Percentiles rank a stretch among this genome's conserved stretches.
phyloP scores from a whole-genome alignment of 64 coral and sea anemone genomes.

The Actinia equina region DNA sequence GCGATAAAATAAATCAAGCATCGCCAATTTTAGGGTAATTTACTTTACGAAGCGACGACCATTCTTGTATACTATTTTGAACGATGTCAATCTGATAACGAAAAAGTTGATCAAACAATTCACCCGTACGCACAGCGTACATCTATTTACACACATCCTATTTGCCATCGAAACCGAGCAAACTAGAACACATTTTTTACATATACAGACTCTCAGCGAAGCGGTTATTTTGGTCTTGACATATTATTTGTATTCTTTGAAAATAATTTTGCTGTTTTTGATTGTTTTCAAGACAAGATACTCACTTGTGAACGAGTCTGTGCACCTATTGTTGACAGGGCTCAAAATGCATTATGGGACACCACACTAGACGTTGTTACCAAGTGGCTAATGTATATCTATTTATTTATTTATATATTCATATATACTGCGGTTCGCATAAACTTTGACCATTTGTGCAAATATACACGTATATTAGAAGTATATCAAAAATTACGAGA shows the following conservation, averaged over 20 bases:
- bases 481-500: too few species aligned
- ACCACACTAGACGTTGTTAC: not conserved
- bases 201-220: not conserved
- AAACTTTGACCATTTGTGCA: too few species aligned
- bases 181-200: not conserved
- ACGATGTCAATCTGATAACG: constrained; percentile 3
- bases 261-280: not conserved
- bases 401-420: too few species aligned
- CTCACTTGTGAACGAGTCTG: not conserved
- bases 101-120: constrained; percentile 13
- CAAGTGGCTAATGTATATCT: too few species aligned
- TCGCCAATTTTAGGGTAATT: too few species aligned
- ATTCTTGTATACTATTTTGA: not conserved
- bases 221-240: not conserved
- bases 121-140: constrained; percentile 1
- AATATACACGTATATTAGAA: too few species aligned
- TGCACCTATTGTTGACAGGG: not conserved
- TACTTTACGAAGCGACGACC: too few species aligned
- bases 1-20: too few species aligned
- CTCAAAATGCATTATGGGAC: not conserved
- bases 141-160: constrained; percentile 5
- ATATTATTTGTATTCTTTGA: not conserved
- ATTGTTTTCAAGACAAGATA: not conserved
- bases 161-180: not conserved
- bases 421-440: too few species aligned